These are phyloP conservation scores for Cariama cristata DNA, from an alignment of 2,113 vertebrate genomes.

Conservation along the genomic window DNA sequence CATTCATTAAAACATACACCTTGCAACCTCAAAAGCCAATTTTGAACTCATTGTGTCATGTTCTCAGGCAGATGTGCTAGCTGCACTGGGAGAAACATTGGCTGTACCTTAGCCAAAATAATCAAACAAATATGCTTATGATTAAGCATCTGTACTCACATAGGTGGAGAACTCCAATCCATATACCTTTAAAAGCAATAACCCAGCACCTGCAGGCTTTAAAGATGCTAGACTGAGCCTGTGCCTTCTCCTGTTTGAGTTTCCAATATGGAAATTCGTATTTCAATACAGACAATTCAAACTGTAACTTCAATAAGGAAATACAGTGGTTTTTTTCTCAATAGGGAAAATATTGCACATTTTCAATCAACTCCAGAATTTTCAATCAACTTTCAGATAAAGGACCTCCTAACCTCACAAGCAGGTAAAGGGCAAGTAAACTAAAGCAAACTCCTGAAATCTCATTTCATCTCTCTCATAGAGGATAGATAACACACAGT, in stretches of 20 bases:
- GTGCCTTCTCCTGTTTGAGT: not conserved
- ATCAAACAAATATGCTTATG: not conserved
- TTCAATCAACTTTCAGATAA: not conserved
- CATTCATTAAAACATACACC: not conserved
- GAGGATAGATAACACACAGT: not conserved
- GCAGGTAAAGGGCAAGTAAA: not conserved
- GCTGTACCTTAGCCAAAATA: not conserved
- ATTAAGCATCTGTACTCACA: not conserved
- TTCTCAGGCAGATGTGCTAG: not conserved
- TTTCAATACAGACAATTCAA: not conserved
- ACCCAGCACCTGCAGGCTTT: not conserved
- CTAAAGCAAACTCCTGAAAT: not conserved
- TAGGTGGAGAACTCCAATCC: not conserved
- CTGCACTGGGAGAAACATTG: not conserved
- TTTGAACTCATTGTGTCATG: not conserved
- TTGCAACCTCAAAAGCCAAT: conserved; percentile 2
- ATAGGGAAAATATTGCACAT: not conserved
- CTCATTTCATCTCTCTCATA: not conserved
- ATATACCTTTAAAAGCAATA: not conserved
- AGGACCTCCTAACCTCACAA: not conserved
- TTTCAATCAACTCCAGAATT: not conserved
- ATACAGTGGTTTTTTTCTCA: not conserved
- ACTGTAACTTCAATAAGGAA: not conserved
- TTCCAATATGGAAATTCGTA: not conserved
- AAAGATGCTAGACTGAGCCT: not conserved